A percentile compares a stretch with the other conserved stretches of the same genome.
Conservation (phyloP, 2,113 vertebrate species). For the Lophochroa leadbeateri region DNA sequence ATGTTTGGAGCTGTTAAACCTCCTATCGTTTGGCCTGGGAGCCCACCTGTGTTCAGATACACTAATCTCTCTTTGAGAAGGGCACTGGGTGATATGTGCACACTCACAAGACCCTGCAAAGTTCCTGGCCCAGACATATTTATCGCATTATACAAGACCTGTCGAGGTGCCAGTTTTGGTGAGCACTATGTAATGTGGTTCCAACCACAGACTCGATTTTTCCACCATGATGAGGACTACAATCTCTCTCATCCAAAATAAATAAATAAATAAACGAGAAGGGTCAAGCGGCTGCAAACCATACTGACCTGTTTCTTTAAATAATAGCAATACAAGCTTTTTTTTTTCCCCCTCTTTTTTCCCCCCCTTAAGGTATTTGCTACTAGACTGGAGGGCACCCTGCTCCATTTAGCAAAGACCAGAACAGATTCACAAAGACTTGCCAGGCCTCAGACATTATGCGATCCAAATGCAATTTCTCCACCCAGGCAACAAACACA, state of each 20-base stretch:
- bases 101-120: neutral
- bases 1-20: neutral
- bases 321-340: neutral
- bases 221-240: neutral
- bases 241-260: neutral
- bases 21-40: neutral
- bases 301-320: neutral
- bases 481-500: constrained; percentile 42
- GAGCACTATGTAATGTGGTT: constrained; percentile 13
- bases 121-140: neutral
- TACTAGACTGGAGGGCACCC: neutral
- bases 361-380: neutral
- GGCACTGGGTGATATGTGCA: neutral
- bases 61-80: neutral
- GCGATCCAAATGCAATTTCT: constrained; percentile 55
- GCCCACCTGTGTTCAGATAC: neutral
- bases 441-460: constrained; percentile 45
- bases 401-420: constrained; percentile 25
- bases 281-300: neutral
- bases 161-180: constrained; percentile 17
- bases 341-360: neutral
- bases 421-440: neutral
- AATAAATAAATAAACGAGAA: neutral
- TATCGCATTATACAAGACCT: neutral
- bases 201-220: constrained; percentile 13